phyloP scores from a whole-genome alignment of 2,797 vertebrate genomes.

The Cossypha niveicapilla region DNA sequence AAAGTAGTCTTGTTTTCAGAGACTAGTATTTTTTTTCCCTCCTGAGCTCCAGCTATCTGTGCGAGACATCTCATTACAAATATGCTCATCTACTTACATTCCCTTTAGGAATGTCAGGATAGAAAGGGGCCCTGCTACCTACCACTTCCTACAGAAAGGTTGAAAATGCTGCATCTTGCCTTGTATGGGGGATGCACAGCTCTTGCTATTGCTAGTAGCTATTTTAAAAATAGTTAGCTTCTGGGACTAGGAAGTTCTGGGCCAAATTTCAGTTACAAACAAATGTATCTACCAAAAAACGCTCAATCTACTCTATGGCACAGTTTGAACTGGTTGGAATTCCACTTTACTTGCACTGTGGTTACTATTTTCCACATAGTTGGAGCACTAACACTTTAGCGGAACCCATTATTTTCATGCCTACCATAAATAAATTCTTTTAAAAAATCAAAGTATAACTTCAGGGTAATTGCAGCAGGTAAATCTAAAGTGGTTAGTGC shows the following conservation, averaged over 20 bases:
- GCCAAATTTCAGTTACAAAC: background rate
- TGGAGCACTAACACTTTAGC: background rate
- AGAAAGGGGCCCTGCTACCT: background rate
- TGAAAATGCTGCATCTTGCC: slow-evolving; percentile 2
- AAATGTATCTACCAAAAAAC: background rate
- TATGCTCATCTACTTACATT: background rate
- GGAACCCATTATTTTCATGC: background rate
- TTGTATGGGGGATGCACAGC: background rate
- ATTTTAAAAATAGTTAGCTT: background rate
- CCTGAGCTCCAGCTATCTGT: background rate
- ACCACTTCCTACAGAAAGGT: background rate
- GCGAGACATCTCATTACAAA: background rate
- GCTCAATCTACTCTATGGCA: background rate
- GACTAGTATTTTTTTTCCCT: background rate
- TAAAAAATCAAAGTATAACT: slow-evolving; percentile 3
- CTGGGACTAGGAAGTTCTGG: background rate
- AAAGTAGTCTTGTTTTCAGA: background rate
- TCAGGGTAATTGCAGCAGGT: slow-evolving; percentile 24
- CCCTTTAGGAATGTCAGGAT: background rate
- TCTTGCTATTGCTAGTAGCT: background rate
- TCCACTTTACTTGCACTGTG: background rate
- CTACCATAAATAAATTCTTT: background rate
- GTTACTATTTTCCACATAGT: background rate
- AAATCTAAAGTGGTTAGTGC: slow-evolving; percentile 7
- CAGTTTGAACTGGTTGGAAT: background rate